Conservation (phyloP, 2,888 invertebrate species). For the Selenia dentaria region DNA sequence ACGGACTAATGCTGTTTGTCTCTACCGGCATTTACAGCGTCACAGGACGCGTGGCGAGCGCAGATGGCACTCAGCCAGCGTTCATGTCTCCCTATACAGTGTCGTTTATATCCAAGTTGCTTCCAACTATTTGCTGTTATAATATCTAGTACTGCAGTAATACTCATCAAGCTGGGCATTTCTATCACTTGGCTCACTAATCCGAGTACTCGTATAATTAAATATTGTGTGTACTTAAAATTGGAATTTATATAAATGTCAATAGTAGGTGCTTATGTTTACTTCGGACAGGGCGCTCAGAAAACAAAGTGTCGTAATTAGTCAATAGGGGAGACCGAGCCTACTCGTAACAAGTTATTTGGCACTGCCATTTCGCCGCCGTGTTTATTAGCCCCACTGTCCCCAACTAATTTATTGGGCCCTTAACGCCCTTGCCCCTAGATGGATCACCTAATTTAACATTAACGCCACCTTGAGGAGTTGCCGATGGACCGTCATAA, state of each 20-base stretch:
- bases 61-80: too few relatives aligned
- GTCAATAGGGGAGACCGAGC: constrained; percentile 72
- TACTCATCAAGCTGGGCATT: too few relatives aligned
- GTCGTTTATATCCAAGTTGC: too few relatives aligned
- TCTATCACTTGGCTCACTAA: too few relatives aligned
- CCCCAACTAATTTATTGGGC: constrained; percentile 80
- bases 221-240: too few relatives aligned
- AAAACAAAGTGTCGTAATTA: constrained; percentile 75
- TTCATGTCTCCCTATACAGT: too few relatives aligned
- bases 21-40: too few relatives aligned
- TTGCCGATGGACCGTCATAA: constrained; percentile 54
- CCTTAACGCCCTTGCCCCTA: constrained; percentile 73
- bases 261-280: constrained; percentile 13
- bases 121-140: too few relatives aligned
- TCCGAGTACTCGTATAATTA: too few relatives aligned
- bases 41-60: too few relatives aligned
- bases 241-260: background rate
- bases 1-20: too few relatives aligned
- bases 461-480: constrained; percentile 64
- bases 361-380: constrained; percentile 67
- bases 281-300: constrained; percentile 39
- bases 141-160: too few relatives aligned
- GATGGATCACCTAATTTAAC: constrained; percentile 82
- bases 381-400: constrained; percentile 80
- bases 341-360: constrained; percentile 75